A percentile compares a stretch with the other conserved stretches of the same genome.
These are phyloP conservation scores for Leptopilina drosophilae DNA, from an alignment of 2,888 invertebrate species.

Conservation along the genomic window DNA sequence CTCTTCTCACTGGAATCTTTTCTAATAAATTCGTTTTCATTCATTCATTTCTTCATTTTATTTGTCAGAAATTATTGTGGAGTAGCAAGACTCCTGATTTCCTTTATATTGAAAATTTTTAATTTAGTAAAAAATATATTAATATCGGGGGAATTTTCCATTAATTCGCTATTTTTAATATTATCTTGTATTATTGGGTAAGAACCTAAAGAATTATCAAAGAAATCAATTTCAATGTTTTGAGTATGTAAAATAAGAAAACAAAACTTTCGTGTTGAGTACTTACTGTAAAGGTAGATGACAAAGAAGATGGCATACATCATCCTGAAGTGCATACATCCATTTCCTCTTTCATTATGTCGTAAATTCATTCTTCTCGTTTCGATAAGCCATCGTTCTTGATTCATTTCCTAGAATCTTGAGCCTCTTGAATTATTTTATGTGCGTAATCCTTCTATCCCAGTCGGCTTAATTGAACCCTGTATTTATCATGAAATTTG, in stretches of 20 bases:
- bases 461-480: too few relatives aligned
- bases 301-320: conserved; percentile 65
- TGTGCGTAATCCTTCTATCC: background rate
- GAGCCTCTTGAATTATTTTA: background rate
- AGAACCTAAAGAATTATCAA: too few relatives aligned
- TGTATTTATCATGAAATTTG: background rate
- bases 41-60: background rate
- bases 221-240: too few relatives aligned
- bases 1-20: background rate
- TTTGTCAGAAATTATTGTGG: too few relatives aligned
- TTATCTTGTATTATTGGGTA: too few relatives aligned
- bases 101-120: too few relatives aligned
- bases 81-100: too few relatives aligned
- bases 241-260: background rate
- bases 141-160: too few relatives aligned
- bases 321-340: conserved; percentile 61
- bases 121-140: too few relatives aligned
- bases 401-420: conserved; percentile 66
- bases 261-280: conserved; percentile 31
- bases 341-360: conserved; percentile 57
- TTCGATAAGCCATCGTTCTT: conserved; percentile 66
- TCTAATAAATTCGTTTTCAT: background rate
- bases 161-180: too few relatives aligned
- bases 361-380: conserved; percentile 62
- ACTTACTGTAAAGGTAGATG: conserved; percentile 67